Conservation (phyloP, 2,113 vertebrate species). For the Zeus faber region DNA sequence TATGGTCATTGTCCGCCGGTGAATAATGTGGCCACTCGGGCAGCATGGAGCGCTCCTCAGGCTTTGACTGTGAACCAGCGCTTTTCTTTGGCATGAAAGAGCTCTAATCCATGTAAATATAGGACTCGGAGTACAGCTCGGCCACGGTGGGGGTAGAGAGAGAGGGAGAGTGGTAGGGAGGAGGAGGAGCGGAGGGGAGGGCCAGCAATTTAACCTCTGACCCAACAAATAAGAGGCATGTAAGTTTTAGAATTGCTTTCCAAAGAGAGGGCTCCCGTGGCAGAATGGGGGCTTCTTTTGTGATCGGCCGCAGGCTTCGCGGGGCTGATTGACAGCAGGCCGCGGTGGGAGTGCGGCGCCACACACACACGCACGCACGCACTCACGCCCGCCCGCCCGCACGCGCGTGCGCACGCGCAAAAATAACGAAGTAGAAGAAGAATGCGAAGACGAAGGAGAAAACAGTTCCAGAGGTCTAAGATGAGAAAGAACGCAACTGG, state of each 20-base stretch:
- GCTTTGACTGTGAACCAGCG: slow-evolving; percentile 97
- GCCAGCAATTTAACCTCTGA: slow-evolving; percentile 99
- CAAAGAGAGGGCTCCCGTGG: slow-evolving; percentile 94
- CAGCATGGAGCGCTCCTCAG: slow-evolving; percentile 94
- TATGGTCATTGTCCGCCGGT: slow-evolving; percentile 98
- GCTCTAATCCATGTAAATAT: slow-evolving; percentile 99
- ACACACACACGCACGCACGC: slow-evolving; percentile 34
- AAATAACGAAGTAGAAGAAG: slow-evolving; percentile 19
- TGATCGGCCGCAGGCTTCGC: slow-evolving; percentile 71
- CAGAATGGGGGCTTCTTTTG: slow-evolving; percentile 93
- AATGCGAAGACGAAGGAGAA: slow-evolving; percentile 5
- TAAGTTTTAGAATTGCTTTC: slow-evolving; percentile 99
- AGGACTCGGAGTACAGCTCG: slow-evolving; percentile 93
- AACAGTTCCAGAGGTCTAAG: slow-evolving; percentile 10
- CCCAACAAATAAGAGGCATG: slow-evolving; percentile 99
- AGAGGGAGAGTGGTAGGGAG: slow-evolving; percentile 79
- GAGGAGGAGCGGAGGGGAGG: slow-evolving; percentile 80
- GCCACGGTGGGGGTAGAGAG: slow-evolving; percentile 84
- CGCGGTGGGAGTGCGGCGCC: slow-evolving; percentile 35
- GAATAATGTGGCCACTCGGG: slow-evolving; percentile 99
- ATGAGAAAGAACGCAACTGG: neutral
- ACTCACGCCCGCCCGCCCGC: too few species aligned
- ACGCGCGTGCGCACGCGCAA: slow-evolving; percentile 34
- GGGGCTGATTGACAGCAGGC: slow-evolving; percentile 88
- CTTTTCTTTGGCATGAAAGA: slow-evolving; percentile 96